A percentile compares a stretch with the other conserved stretches of the same genome.
Conservation (phyloP, 2,888 invertebrate genomes). For the Caenorhabditis zanzibari region DNA sequence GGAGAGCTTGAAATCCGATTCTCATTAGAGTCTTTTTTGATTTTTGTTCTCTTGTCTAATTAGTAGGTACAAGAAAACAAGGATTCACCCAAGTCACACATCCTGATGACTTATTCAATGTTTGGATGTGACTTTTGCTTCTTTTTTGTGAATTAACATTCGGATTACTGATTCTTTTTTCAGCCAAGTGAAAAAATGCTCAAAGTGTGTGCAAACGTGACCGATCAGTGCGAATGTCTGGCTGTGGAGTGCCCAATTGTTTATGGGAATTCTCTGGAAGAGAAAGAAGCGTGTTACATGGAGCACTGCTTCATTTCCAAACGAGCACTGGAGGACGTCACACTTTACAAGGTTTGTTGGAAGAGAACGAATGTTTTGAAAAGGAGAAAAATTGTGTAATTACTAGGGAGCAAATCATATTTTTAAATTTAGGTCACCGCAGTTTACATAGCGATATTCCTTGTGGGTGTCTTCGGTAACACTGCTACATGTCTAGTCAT, state of each 20-base stretch:
- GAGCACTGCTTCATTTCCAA: conserved; percentile 73
- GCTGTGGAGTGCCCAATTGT: conserved; percentile 64
- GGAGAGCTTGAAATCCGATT: too few relatives aligned
- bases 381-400: not conserved
- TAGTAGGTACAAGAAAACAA: conserved; percentile 28
- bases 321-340: conserved; percentile 67
- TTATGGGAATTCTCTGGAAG: conserved; percentile 65
- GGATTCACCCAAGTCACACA: conserved; percentile 36
- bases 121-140: conserved; percentile 13
- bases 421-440: conserved; percentile 65
- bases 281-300: conserved; percentile 73
- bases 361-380: not conserved
- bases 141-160: not conserved
- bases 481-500: conserved; percentile 74
- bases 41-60: conserved; percentile 38
- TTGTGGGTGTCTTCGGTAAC: conserved; percentile 75
- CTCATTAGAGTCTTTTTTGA: not conserved
- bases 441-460: conserved; percentile 70
- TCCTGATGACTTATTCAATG: conserved; percentile 44
- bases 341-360: conserved; percentile 64
- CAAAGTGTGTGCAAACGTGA: conserved; percentile 42
- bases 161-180: conserved; percentile 11
- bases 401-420: too few relatives aligned
- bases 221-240: conserved; percentile 64
- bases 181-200: conserved; percentile 58